A percentile compares a stretch with the other conserved stretches of the same genome.
Evolutionary conservation across 2,888 invertebrate species (phyloP).

Genomic region (Drepanosiphum platanoidis): DNA sequence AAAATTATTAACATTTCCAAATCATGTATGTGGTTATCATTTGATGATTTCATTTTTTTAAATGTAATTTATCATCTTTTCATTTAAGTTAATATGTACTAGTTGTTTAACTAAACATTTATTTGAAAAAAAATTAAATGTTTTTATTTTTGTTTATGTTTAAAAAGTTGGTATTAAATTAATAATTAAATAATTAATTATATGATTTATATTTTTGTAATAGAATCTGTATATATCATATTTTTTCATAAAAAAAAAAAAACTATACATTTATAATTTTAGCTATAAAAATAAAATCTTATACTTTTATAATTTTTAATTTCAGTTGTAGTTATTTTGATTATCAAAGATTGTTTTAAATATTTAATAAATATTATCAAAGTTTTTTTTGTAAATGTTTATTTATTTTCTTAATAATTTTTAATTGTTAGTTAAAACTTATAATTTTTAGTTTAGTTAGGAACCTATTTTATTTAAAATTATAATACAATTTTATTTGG

Average conservation of each 20-base stretch:
- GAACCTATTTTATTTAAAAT: not conserved
- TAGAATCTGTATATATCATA: not conserved
- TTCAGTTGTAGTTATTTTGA: not conserved
- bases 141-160: not conserved
- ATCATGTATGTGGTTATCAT: too few species aligned
- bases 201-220: not conserved
- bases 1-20: too few species aligned
- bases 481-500: constrained; percentile 10
- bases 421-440: not conserved
- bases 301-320: not conserved
- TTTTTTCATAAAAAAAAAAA: too few species aligned
- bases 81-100: too few species aligned
- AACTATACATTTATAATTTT: not conserved
- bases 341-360: not conserved
- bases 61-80: too few species aligned
- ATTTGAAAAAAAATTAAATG: too few species aligned
- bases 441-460: not conserved
- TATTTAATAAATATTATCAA: not conserved
- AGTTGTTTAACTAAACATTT: too few species aligned
- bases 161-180: not conserved
- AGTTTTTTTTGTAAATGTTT: not conserved
- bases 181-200: not conserved
- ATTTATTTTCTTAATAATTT: not conserved
- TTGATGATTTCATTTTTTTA: too few species aligned
- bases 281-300: not conserved